A percentile compares a stretch with the other conserved stretches of the same genome.
phyloP scores from a whole-genome alignment of 2,797 vertebrate genomes.

The Mormyrops boulengeri region DNA sequence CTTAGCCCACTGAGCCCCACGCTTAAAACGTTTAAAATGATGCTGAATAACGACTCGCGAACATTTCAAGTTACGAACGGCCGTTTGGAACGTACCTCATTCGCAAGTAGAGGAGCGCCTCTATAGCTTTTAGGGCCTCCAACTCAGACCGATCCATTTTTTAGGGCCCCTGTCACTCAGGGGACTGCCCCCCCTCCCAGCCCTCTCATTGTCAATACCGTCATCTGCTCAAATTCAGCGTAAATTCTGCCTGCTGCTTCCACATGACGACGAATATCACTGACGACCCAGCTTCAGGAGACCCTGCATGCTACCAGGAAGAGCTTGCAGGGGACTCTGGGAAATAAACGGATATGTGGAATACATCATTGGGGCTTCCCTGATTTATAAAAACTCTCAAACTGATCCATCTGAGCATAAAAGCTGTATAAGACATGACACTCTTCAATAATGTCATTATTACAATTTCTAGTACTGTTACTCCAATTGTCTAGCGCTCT shows the following conservation, averaged over 20 bases:
- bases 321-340: not conserved
- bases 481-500: not conserved
- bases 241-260: not conserved
- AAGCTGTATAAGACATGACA: not conserved
- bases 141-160: not conserved
- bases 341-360: not conserved
- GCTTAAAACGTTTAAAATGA: too few species aligned
- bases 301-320: not conserved
- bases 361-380: not conserved
- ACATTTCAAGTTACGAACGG: too few species aligned
- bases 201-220: not conserved
- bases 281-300: not conserved
- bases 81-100: too few species aligned
- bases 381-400: not conserved
- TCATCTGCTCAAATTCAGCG: not conserved
- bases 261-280: not conserved
- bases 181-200: not conserved
- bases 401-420: not conserved
- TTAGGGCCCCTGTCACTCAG: not conserved
- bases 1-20: too few species aligned
- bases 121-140: not conserved
- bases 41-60: too few species aligned
- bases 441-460: not conserved
- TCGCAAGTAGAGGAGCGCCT: too few species aligned
- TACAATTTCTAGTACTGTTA: not conserved